phyloP scores from a whole-genome alignment of 2,888 invertebrate species.

The Acanthoscelides obtectus region DNA sequence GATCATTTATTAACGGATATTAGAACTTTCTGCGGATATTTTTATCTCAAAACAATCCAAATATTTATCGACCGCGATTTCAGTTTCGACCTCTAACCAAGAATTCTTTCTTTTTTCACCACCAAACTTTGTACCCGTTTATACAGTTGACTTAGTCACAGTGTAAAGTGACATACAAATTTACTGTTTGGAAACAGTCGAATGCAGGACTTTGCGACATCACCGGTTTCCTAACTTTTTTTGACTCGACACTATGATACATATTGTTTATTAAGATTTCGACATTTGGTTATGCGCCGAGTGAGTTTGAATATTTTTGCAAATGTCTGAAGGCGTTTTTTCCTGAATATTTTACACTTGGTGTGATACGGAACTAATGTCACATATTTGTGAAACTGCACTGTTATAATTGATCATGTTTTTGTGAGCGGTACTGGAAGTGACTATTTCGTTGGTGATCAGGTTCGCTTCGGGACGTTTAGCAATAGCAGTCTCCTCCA shows the following conservation, averaged over 20 bases:
- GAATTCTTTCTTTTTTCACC: neutral
- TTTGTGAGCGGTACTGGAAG: neutral
- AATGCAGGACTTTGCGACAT: neutral
- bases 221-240: neutral
- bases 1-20: neutral
- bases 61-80: neutral
- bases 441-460: neutral
- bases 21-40: neutral
- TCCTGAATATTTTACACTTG: neutral
- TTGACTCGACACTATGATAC: neutral
- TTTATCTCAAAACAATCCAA: neutral
- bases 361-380: neutral
- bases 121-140: neutral
- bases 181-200: neutral
- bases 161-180: neutral
- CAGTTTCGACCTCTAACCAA: neutral
- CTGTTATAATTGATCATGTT: neutral
- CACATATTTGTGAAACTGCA: neutral
- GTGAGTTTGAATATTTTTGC: neutral
- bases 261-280: neutral
- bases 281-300: neutral
- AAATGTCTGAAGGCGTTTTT: neutral
- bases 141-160: neutral
- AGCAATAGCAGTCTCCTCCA: neutral
- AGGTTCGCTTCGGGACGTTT: neutral